These are phyloP conservation scores for Lepisosteus osseus DNA, from an alignment of 2,113 vertebrate genomes.

Conservation along the genomic window DNA sequence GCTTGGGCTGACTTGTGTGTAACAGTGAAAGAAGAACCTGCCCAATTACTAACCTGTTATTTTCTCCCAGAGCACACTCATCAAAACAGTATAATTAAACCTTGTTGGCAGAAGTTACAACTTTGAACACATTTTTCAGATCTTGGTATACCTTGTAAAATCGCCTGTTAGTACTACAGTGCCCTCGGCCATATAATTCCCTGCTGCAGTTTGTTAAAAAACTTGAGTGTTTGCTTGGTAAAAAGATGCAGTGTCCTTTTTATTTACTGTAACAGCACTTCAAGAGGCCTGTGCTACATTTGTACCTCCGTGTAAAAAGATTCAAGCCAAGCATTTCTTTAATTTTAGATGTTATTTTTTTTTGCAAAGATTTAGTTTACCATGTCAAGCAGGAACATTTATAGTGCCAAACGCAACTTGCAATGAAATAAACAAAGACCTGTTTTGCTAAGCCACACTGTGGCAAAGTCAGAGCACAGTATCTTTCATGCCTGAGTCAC, in stretches of 20 bases:
- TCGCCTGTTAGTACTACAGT: background rate
- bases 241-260: too few species aligned
- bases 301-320: too few species aligned
- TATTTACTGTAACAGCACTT: too few species aligned
- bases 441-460: background rate
- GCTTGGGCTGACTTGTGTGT: background rate
- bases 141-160: background rate
- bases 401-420: background rate
- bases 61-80: background rate
- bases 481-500: background rate
- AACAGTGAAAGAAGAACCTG: background rate
- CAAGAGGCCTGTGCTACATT: too few species aligned
- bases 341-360: too few species aligned
- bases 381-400: background rate
- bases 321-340: too few species aligned
- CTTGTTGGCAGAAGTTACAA: background rate
- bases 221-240: too few species aligned
- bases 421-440: too few species aligned
- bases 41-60: slow-evolving; percentile 7
- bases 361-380: too few species aligned
- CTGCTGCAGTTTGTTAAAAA: too few species aligned
- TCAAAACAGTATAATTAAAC: background rate
- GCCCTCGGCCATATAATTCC: background rate
- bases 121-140: background rate
- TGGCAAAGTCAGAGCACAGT: too few species aligned